Evolutionary conservation across 2,888 invertebrate species (phyloP), one percentile per base, ranked within the genome.

Genomic region (Phaedon cochleariae): DNA sequence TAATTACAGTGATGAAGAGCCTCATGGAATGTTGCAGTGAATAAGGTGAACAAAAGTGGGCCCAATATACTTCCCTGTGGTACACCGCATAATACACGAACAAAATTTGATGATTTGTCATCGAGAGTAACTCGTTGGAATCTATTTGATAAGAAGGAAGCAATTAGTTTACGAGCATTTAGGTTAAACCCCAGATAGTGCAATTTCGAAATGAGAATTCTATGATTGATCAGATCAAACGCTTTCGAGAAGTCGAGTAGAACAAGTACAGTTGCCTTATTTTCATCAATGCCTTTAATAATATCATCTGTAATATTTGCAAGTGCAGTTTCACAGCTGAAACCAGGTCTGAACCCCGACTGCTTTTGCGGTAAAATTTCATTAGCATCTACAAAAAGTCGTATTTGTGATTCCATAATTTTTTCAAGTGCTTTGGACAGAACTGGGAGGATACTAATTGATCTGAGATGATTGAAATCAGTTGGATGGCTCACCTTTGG

Each of bases 61-160:
- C 52, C 52, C 29, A 29, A 52, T 17, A 52, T 49, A 49, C 49
- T 49, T 4, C 49, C 49, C 52, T 52, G 52, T 2, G 52, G 52
- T 17, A 26, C 52, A 7, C 52, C 52, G 26, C 29, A 52, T 52
- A 29, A 52, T n/a, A 29, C 29, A 22, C 12, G 52, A 52, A 21
- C 29, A 52, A n/a, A n/a, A n/a, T n/a, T n/a, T n/a, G n/a, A n/a
- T n/a, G n/a, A n/a, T n/a, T n/a, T n/a, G n/a, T n/a, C n/a, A n/a
- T n/a, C n/a, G n/a, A n/a, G n/a, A n/a, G n/a, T n/a, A n/a, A n/a
- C n/a, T n/a, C n/a, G n/a, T n/a, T n/a, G n/a, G n/a, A n/a, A n/a
- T n/a, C n/a, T n/a, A n/a, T n/a, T n/a, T n/a, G n/a, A n/a, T n/a
- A n/a, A n/a, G n/a, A n/a, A n/a, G n/a, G n/a, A n/a, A n/a, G n/a